These are phyloP conservation scores for Nemotelus pantherinus DNA, from an alignment of 2,888 invertebrate species.

Conservation along the genomic window DNA sequence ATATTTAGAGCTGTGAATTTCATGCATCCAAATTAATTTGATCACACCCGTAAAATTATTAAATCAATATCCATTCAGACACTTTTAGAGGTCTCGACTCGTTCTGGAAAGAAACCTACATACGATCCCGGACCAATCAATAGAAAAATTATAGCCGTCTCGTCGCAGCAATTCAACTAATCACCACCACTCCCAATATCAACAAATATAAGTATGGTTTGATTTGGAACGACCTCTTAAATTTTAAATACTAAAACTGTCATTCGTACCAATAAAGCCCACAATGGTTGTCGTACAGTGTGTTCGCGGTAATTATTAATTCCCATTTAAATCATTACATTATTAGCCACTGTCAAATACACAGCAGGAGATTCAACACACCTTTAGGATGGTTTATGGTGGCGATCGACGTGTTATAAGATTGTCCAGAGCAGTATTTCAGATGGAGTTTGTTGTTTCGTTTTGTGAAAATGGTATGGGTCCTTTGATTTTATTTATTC, in stretches of 20 bases:
- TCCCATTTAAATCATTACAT: constrained; percentile 55
- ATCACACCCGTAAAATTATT: too few species aligned
- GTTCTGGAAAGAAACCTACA: too few species aligned
- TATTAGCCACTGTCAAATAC: constrained; percentile 56
- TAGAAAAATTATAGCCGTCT: too few species aligned
- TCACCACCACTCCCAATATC: constrained; percentile 29
- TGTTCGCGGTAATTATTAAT: constrained; percentile 55
- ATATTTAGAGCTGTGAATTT: too few species aligned
- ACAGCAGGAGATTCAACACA: constrained; percentile 53
- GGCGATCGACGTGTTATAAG: constrained; percentile 39
- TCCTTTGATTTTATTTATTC: not conserved
- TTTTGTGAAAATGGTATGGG: not conserved
- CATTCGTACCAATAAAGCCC: constrained; percentile 39
- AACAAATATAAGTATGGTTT: constrained; percentile 16
- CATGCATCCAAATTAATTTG: too few species aligned
- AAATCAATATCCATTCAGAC: too few species aligned
- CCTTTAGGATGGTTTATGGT: constrained; percentile 53
- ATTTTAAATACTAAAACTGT: constrained; percentile 37
- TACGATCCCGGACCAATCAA: too few species aligned
- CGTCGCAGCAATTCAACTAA: constrained; percentile 10
- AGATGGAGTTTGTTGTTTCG: constrained; percentile 38
- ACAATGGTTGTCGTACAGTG: constrained; percentile 45
- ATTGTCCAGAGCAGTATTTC: constrained; percentile 37
- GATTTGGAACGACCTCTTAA: constrained; percentile 11
- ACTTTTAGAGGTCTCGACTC: too few species aligned